These are phyloP conservation scores for Lycophotia porphyrea DNA, from an alignment of 2,888 invertebrate genomes.

Conservation along the genomic window DNA sequence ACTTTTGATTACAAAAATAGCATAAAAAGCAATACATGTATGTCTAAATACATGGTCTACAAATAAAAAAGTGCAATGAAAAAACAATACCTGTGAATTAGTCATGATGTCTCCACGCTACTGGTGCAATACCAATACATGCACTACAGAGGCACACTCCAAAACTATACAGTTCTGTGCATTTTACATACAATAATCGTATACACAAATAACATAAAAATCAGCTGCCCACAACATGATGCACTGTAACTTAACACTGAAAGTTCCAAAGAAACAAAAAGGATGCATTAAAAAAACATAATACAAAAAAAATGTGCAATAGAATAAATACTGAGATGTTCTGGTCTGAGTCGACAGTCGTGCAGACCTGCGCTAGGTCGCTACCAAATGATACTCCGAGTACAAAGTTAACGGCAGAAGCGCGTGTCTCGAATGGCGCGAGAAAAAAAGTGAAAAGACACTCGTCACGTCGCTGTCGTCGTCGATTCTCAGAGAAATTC, in stretches of 20 bases:
- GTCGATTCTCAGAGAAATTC: slow-evolving; percentile 82
- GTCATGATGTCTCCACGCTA: slow-evolving; percentile 89
- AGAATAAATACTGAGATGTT: slow-evolving; percentile 64
- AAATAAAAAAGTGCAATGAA: slow-evolving; percentile 72
- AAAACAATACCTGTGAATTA: slow-evolving; percentile 90
- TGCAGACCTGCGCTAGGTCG: slow-evolving; percentile 75
- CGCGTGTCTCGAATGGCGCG: slow-evolving; percentile 83
- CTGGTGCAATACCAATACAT: slow-evolving; percentile 86
- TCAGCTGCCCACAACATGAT: slow-evolving; percentile 86
- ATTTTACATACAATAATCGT: slow-evolving; percentile 84
- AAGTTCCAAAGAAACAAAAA: slow-evolving; percentile 85
- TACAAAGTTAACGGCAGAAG: slow-evolving; percentile 75
- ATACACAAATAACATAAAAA: slow-evolving; percentile 85
- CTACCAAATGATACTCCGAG: slow-evolving; percentile 75
- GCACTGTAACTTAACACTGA: slow-evolving; percentile 88
- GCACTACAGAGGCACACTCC: slow-evolving; percentile 87
- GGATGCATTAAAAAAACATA: slow-evolving; percentile 80
- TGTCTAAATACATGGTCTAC: slow-evolving; percentile 46
- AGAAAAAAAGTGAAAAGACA: slow-evolving; percentile 89
- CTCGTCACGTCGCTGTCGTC: slow-evolving; percentile 76
- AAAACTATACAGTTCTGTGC: slow-evolving; percentile 86
- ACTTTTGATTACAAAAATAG: slow-evolving; percentile 32
- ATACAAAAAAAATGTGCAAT: slow-evolving; percentile 77
- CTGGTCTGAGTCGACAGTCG: slow-evolving; percentile 63
- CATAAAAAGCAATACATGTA: slow-evolving; percentile 51